A percentile compares a stretch with the other conserved stretches of the same genome.
These are phyloP conservation scores for Corynorhinus townsendii DNA, from an alignment of 2,113 vertebrate species.

Conservation along the genomic window DNA sequence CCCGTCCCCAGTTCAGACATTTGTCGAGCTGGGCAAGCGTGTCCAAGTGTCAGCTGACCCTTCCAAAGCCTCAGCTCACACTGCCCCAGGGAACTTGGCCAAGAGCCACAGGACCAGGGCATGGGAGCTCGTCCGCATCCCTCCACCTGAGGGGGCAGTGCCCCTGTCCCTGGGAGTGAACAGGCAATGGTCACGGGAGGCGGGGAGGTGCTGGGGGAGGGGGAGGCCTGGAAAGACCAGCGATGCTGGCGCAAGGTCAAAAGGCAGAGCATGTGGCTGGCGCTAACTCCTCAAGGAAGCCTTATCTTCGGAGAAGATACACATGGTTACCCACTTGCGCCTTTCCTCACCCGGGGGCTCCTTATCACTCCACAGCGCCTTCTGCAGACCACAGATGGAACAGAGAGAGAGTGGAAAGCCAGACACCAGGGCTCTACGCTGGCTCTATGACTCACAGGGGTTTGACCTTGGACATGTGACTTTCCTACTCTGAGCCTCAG, in stretches of 20 bases:
- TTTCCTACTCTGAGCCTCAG: background rate
- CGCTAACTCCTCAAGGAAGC: background rate
- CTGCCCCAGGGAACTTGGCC: background rate
- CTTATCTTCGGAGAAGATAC: background rate
- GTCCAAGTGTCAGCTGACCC: background rate
- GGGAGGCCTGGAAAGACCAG: too few relatives aligned
- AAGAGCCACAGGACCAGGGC: background rate
- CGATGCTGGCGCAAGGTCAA: accelerated
- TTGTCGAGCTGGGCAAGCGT: background rate
- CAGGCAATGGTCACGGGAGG: accelerated
- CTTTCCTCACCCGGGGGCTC: background rate
- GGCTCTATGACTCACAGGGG: background rate
- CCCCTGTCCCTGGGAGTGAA: background rate
- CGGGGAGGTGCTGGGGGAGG: too few relatives aligned
- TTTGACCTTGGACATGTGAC: background rate
- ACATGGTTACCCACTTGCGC: accelerated
- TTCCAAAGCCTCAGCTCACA: background rate
- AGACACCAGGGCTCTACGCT: background rate
- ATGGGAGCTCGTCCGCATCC: background rate
- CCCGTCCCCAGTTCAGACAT: background rate
- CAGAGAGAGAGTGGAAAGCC: background rate
- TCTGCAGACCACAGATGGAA: background rate
- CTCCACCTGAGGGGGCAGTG: background rate
- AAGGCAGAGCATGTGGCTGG: accelerated
- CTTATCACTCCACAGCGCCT: background rate